Evolutionary conservation across 2,888 invertebrate genomes (phyloP), one percentile per base, ranked within the genome.

Genomic region (Parapristionchus giblindavisi): DNA sequence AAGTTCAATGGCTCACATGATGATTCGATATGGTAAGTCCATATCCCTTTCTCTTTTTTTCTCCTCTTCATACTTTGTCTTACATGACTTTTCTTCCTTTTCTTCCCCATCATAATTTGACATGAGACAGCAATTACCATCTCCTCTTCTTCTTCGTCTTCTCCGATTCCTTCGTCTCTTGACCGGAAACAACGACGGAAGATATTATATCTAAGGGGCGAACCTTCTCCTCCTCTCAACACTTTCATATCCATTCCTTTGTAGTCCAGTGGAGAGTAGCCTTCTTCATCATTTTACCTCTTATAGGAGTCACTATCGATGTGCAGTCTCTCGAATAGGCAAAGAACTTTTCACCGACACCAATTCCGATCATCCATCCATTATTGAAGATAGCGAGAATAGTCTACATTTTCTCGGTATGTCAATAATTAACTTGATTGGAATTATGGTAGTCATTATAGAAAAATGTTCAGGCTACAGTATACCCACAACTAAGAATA

Each of bases 101-200:
- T 11, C 27, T 24, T 58, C 58, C 27, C 58, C 58, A 11, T 58
- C 11, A 11, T 11, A 11, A 17, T n/a, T n/a, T n/a, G n/a, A n/a
- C n/a, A n/a, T n/a, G n/a, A n/a, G n/a, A 8, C 24, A 11, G n/a
- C 27, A 17, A 58, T 24, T 58, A 58, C 27, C 27, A 21, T 27
- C 24, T 24, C 27, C 58, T 58, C 58, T 58, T 24, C 27, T 24
- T 58, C 58, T n/a, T 24, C 24, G 17, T 8, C 24, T 11, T 58
- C 58, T 58, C 58, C 27, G 8, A 24, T 11, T 8, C 58, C 27
- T 27, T n/a, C 58, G 11, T 58, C 58, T 27, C n/a, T 5, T 71
- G 58, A 68, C 68, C 68, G 68, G 68, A 68, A 51, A 6, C 21
- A 3, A 24, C 2, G 34, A 51, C 51, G 68, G 68, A 68, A 68